Percentiles rank a stretch among this genome's conserved stretches.
These are phyloP conservation scores for Furcifer pardalis DNA, from an alignment of 2,797 vertebrate genomes.

Conservation along the genomic window DNA sequence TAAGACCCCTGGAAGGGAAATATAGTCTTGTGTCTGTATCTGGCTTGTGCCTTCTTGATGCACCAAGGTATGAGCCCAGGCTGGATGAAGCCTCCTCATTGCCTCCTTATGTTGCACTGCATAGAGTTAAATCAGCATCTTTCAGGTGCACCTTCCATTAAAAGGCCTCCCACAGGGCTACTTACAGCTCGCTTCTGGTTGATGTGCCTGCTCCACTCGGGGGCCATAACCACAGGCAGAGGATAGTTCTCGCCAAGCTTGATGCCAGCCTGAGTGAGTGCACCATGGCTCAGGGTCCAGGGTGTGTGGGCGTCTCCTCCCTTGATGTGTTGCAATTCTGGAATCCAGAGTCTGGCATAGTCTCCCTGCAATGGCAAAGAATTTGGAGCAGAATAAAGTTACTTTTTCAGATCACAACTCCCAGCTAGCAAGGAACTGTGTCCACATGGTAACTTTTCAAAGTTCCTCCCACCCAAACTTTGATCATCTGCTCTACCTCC, in stretches of 20 bases:
- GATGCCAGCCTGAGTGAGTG: conserved; percentile 73
- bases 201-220: conserved; percentile 78
- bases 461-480: too few relatives aligned
- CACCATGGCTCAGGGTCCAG: conserved; percentile 77
- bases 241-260: conserved; percentile 81
- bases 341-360: conserved; percentile 81
- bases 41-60: background rate
- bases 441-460: background rate
- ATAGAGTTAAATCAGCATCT: background rate
- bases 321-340: conserved; percentile 78
- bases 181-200: conserved; percentile 74
- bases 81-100: background rate
- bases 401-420: too few relatives aligned
- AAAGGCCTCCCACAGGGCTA: conserved; percentile 45
- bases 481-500: too few relatives aligned
- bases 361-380: conserved; percentile 77
- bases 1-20: too few relatives aligned
- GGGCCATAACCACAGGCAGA: conserved; percentile 75
- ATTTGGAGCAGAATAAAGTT: too few relatives aligned
- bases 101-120: background rate
- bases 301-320: conserved; percentile 80
- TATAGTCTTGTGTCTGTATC: background rate
- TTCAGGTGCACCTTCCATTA: background rate
- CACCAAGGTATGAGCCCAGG: background rate
- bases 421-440: too few relatives aligned